A percentile compares a stretch with the other conserved stretches of the same genome.
Evolutionary conservation across 2,888 invertebrate species (phyloP).

Genomic region (Xylota segnis): DNA sequence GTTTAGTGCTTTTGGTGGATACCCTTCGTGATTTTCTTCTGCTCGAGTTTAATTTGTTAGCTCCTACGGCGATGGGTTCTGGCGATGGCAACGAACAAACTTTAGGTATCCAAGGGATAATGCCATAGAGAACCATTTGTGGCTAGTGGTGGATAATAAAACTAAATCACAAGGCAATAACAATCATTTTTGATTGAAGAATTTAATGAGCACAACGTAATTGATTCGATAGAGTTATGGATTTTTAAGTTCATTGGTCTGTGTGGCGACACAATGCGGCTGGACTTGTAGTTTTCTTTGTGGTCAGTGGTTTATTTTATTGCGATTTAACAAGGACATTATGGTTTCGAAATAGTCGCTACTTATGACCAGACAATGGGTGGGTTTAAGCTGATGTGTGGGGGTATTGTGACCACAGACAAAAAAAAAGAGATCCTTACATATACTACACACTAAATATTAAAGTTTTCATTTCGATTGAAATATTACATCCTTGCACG

Average conservation of each 20-base stretch:
- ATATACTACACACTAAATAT: neutral
- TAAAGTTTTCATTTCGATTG: neutral
- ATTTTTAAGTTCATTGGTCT: conserved; percentile 1
- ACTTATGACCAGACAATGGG: neutral
- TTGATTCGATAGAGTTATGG: neutral
- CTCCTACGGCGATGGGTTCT: neutral
- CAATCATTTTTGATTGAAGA: conserved; percentile 13
- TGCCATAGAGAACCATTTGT: neutral
- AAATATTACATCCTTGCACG: neutral
- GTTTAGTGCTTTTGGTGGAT: conserved; percentile 6
- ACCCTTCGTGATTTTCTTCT: neutral
- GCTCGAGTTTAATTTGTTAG: neutral
- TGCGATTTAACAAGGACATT: neutral
- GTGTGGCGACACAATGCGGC: neutral
- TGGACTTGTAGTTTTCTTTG: neutral
- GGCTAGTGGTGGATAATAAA: conserved; percentile 8
- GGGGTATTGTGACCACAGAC: no score
- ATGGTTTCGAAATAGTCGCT: neutral
- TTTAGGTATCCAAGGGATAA: conserved; percentile 2
- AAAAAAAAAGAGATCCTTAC: neutral
- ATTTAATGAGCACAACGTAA: conserved; percentile 13
- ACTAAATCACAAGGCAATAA: conserved; percentile 5
- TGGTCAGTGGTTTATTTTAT: conserved; percentile 7
- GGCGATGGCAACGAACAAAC: neutral
- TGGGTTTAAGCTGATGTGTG: no score